phyloP scores from a whole-genome alignment of 2,113 vertebrate genomes.

The Crotalus helleri region DNA sequence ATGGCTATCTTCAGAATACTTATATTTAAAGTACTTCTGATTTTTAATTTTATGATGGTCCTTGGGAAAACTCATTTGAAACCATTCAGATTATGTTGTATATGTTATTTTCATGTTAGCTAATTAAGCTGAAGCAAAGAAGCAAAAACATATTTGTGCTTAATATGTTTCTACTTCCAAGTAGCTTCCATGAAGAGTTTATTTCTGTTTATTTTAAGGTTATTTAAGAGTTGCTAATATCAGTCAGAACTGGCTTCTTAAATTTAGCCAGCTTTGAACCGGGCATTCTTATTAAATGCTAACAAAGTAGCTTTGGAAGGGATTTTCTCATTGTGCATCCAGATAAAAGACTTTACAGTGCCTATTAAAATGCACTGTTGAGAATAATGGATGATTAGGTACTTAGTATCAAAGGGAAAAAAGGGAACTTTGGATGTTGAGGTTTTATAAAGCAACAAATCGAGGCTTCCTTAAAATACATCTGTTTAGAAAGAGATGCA shows the following conservation, averaged over 20 bases:
- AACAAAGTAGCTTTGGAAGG: conserved; percentile 9
- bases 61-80: not conserved
- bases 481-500: conserved; percentile 16
- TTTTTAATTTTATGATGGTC: not conserved
- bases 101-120: not conserved
- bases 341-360: conserved; percentile 11
- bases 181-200: not conserved
- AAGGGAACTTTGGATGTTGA: conserved; percentile 23
- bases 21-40: not conserved
- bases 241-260: not conserved
- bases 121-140: not conserved
- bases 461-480: not conserved
- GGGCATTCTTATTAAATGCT: conserved; percentile 2
- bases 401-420: not conserved
- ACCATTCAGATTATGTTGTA: not conserved
- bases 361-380: conserved; percentile 20
- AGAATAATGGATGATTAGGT: conserved; percentile 17
- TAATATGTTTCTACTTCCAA: not conserved
- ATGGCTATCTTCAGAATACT: not conserved
- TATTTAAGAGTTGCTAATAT: not conserved
- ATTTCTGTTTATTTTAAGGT: not conserved
- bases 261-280: not conserved
- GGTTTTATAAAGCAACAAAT: not conserved
- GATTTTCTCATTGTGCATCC: conserved; percentile 2
- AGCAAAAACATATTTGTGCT: not conserved